Conservation (phyloP, 2,888 invertebrate genomes). For the Caenorhabditis afra region DNA sequence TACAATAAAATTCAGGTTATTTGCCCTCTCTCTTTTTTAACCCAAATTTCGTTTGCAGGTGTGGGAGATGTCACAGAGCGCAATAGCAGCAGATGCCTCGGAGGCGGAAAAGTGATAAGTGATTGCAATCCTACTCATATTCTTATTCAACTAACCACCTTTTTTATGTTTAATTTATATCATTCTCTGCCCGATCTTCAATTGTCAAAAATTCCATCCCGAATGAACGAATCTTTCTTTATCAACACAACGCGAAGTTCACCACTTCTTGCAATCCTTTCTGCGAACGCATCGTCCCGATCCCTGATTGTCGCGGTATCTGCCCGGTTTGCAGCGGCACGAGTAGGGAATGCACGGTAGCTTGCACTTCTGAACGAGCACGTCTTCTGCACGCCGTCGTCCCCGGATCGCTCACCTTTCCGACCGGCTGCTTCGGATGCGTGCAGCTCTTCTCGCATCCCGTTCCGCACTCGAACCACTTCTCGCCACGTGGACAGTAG, state of each 20-base stretch:
- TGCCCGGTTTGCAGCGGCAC: slow-evolving; percentile 31
- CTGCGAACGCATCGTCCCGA: slow-evolving; percentile 30
- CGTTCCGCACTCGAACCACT: slow-evolving; percentile 37
- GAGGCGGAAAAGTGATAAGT: no score
- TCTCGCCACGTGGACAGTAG: slow-evolving; percentile 39
- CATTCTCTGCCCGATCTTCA: no score
- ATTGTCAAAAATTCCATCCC: no score
- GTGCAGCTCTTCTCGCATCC: slow-evolving; percentile 49
- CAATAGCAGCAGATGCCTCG: no score
- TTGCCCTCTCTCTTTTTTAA: background rate
- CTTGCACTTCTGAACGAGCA: slow-evolving; percentile 25
- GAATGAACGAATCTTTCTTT: no score
- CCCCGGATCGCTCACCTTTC: background rate
- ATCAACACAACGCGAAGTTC: background rate
- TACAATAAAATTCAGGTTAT: slow-evolving; percentile 96
- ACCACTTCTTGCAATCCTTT: slow-evolving; percentile 31
- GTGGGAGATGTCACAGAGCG: slow-evolving; percentile 13
- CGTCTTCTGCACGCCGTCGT: no score
- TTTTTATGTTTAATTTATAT: no score
- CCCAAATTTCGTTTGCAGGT: slow-evolving; percentile 12
- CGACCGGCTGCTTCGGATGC: slow-evolving; percentile 37
- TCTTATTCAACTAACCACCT: no score
- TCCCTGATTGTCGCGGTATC: slow-evolving; percentile 45
- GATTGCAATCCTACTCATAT: no score
- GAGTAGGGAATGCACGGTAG: slow-evolving; percentile 32